These are phyloP conservation scores for Ophraella communa DNA, from an alignment of 2,888 invertebrate genomes.

Conservation along the genomic window DNA sequence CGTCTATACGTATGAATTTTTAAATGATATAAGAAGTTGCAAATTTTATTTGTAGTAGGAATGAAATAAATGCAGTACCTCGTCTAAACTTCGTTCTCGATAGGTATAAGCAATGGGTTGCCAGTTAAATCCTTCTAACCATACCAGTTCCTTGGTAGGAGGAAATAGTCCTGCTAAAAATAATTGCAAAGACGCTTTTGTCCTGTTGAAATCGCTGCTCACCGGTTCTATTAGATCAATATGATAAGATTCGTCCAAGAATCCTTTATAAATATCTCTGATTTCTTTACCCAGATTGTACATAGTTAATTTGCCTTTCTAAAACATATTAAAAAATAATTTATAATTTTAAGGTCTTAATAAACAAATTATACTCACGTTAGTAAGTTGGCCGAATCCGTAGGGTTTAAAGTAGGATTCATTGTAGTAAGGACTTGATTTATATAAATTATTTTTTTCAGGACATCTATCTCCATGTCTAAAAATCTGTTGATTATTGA, in stretches of 20 bases:
- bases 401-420: slow-evolving; percentile 69
- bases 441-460: slow-evolving; percentile 66
- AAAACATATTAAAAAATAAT: slow-evolving; percentile 14
- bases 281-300: slow-evolving; percentile 70
- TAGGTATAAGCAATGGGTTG: slow-evolving; percentile 49
- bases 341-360: neutral
- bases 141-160: slow-evolving; percentile 63
- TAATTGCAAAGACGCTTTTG: slow-evolving; percentile 73
- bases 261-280: slow-evolving; percentile 66
- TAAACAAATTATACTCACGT: slow-evolving; percentile 66
- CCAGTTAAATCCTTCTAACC: slow-evolving; percentile 60
- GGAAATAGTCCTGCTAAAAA: slow-evolving; percentile 74
- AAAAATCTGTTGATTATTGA: too few species aligned
- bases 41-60: neutral
- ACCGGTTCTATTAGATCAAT: slow-evolving; percentile 63
- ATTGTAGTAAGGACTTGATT: slow-evolving; percentile 71
- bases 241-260: slow-evolving; percentile 66
- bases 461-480: slow-evolving; percentile 81
- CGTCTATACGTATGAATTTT: too few species aligned
- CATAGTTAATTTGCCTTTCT: slow-evolving; percentile 67
- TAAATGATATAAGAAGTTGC: neutral
- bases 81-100: slow-evolving; percentile 37
- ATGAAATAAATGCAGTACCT: slow-evolving; percentile 32
- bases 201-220: slow-evolving; percentile 72
- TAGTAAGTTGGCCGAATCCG: slow-evolving; percentile 79